Conservation (phyloP, 2,888 invertebrate genomes). For the Erannis defoliaria region DNA sequence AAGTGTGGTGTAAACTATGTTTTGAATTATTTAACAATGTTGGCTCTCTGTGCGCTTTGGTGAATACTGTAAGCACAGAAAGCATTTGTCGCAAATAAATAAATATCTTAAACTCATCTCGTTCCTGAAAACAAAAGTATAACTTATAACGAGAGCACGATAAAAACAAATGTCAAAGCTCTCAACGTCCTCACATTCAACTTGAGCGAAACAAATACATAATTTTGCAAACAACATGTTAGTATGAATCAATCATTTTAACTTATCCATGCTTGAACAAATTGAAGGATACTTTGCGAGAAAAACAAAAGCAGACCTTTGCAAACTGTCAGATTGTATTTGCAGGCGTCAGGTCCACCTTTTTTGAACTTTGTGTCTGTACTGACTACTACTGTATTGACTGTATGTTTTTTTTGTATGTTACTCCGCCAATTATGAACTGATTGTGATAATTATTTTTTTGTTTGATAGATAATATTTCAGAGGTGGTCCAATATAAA, state of each 20-base stretch:
- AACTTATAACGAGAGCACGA: background rate
- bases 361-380: no score
- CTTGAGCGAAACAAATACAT: constrained; percentile 5
- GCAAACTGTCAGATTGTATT: background rate
- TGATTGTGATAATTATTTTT: no score
- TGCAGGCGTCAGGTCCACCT: background rate
- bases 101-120: background rate
- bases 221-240: constrained; percentile 3
- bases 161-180: background rate
- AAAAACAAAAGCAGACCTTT: background rate
- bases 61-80: no score
- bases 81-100: background rate
- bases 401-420: no score
- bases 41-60: no score
- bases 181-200: background rate
- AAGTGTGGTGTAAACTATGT: no score
- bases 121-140: background rate
- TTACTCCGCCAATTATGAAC: no score
- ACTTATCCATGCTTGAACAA: constrained; percentile 24
- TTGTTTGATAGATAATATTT: no score
- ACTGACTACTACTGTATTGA: no score
- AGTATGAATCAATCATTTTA: constrained; percentile 25
- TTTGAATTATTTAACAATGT: no score
- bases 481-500: no score
- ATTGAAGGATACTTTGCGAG: constrained; percentile 4